Evolutionary conservation across 2,888 invertebrate species (phyloP), one percentile per base, ranked within the genome.

Genomic region (Hermaeophaga mercurialis): DNA sequence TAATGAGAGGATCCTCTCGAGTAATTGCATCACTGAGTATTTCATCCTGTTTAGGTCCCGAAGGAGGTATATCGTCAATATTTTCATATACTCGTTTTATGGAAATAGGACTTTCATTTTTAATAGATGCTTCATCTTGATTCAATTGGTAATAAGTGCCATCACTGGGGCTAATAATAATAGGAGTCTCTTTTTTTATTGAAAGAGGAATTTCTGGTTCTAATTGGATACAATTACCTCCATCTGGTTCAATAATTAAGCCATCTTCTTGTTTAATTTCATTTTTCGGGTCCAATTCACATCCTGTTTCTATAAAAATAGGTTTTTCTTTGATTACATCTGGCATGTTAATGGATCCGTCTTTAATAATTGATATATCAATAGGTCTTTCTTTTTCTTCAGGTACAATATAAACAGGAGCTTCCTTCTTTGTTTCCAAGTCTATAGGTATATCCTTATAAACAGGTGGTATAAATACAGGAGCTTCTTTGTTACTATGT

Each of bases 381-480:
- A 31, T 41, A 18, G 46, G 49, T 2, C 1, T 22, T 24, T 60
- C 38, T 17, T 50, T 36, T 3, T 19, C 17, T 17, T 11, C 8
- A 17, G 28, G 5, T 8, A 41, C 7, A 7, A 1, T 28, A 48
- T 38, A 24, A 12, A 47, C 14, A 7, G 47, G 24, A 4, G 36
- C 2, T 14, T 47, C 47, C 24, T 47, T 47, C 6, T 14, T 15
- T 14, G n/a, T 15, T 14, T 22, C 15, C 1, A 22, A 12, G 4
- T 11, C 22, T 11, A 49, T 41, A 7, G 49, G 50, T 15, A 18
- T 11, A 7, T 50, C 50, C 19, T 50, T 12, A 0, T 12, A 9
- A 14, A 22, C 22, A 22, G 34, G 18, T 26, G 8, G 14, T 18
- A 36, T n/a, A 1, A 9, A 18, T 4, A 39, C 14, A 9, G 36